These are phyloP conservation scores for Sinelater perroti DNA, from an alignment of 2,888 invertebrate genomes.

Conservation along the genomic window DNA sequence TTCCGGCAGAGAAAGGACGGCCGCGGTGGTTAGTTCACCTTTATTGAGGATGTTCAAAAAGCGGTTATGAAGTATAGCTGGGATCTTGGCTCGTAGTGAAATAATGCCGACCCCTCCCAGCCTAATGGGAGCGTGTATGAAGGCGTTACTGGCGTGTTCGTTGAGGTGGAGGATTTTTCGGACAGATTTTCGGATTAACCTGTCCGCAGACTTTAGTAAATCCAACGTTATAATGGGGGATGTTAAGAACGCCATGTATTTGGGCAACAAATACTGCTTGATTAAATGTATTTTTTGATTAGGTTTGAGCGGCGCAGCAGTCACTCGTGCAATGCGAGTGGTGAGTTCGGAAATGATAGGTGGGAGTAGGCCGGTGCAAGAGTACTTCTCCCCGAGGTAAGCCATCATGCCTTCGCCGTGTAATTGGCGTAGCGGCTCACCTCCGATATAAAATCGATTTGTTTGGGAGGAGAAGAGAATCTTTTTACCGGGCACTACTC, in stretches of 20 bases:
- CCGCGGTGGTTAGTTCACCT: not conserved
- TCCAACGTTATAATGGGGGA: too few relatives aligned
- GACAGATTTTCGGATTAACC: too few relatives aligned
- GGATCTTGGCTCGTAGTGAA: not conserved
- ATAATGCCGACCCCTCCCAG: slow-evolving; percentile 6
- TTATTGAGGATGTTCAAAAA: not conserved
- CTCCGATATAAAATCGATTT: slow-evolving; percentile 19
- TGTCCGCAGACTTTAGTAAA: too few relatives aligned
- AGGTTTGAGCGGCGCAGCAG: slow-evolving; percentile 54
- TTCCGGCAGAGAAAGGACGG: not conserved
- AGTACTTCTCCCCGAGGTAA: slow-evolving; percentile 51
- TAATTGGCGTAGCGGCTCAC: slow-evolving; percentile 18
- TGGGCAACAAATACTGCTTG: not conserved
- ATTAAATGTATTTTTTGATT: slow-evolving; percentile 50
- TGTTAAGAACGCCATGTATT: too few relatives aligned
- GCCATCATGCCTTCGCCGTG: slow-evolving; percentile 7
- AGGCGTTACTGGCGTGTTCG: slow-evolving; percentile 11
- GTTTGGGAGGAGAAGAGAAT: slow-evolving; percentile 26
- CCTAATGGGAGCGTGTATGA: not conserved
- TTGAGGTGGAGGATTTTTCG: slow-evolving; percentile 3
- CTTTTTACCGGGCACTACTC: slow-evolving; percentile 17
- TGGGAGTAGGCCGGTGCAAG: slow-evolving; percentile 40
- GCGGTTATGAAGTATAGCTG: not conserved
- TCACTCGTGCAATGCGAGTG: slow-evolving; percentile 44
- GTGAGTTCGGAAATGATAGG: slow-evolving; percentile 24